These are phyloP conservation scores for Nettapus auritus DNA, from an alignment of 2,113 vertebrate species.

Conservation along the genomic window DNA sequence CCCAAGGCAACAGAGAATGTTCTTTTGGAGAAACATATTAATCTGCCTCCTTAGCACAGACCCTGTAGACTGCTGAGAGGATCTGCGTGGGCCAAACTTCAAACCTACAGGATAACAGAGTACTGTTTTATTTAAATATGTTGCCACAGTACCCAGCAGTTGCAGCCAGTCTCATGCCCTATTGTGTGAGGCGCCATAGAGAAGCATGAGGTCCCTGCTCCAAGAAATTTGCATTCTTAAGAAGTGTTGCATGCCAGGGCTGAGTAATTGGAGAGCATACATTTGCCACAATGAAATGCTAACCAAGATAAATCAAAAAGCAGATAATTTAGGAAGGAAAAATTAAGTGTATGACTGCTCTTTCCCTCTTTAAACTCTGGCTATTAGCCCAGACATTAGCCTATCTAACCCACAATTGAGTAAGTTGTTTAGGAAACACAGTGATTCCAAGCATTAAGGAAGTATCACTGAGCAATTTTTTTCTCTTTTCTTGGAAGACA, in stretches of 20 bases:
- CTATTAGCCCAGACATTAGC: conserved; percentile 12
- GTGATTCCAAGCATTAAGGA: neutral
- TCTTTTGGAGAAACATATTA: neutral
- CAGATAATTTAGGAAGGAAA: conserved; percentile 1
- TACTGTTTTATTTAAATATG: neutral
- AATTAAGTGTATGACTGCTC: neutral
- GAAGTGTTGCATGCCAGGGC: neutral
- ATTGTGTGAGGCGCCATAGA: neutral
- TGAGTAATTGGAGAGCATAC: neutral
- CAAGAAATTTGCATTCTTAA: neutral
- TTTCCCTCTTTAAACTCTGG: neutral
- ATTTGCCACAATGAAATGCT: neutral
- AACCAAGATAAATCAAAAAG: conserved; percentile 19
- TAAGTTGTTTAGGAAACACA: neutral
- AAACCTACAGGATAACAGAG: neutral
- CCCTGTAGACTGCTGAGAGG: neutral
- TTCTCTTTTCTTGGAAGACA: neutral
- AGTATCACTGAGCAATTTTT: neutral
- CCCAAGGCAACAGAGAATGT: neutral
- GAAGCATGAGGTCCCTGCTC: neutral
- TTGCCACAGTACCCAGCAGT: neutral
- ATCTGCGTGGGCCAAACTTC: neutral
- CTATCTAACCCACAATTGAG: neutral
- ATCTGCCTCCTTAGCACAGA: neutral
- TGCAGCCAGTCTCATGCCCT: neutral